Conservation (phyloP, 1,140 invertebrate species). For the Brachionus manjavacas region DNA sequence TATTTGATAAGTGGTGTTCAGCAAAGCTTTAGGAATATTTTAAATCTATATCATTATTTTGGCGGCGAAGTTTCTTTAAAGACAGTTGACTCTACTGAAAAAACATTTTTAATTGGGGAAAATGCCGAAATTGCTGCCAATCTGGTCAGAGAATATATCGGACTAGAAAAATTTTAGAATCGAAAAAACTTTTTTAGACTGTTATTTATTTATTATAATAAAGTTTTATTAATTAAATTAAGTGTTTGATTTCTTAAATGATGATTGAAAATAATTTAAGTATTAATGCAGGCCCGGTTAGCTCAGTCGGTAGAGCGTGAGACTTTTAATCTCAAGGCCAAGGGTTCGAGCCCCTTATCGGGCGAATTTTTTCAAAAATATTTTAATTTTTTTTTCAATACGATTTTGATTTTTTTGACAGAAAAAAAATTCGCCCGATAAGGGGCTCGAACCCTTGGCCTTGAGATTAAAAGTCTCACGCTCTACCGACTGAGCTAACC, state of each 20-base stretch:
- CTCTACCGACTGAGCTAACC: conserved; percentile 25
- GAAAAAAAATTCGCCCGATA: conserved; percentile 2
- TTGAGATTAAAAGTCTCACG: conserved; percentile 28
- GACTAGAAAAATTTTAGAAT: background rate
- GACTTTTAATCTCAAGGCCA: conserved; percentile 29
- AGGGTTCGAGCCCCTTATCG: conserved; percentile 26
- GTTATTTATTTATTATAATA: background rate
- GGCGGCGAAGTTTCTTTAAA: background rate
- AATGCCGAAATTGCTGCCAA: background rate
- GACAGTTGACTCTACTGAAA: background rate
- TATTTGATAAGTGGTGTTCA: background rate
- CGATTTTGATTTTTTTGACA: background rate
- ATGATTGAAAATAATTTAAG: too few species aligned
- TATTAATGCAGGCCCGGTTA: background rate
- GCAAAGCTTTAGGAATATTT: background rate
- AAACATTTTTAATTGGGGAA: background rate
- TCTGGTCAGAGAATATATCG: background rate
- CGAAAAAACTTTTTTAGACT: background rate
- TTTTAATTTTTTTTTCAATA: background rate
- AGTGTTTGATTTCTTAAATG: too few species aligned
- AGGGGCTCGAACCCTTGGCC: conserved; percentile 23
- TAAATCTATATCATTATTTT: background rate
- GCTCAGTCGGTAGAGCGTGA: conserved; percentile 31
- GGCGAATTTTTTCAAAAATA: background rate
- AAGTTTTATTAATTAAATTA: background rate